phyloP scores from a whole-genome alignment of 1,140 invertebrate genomes.

The Drosophila chauvacae region DNA sequence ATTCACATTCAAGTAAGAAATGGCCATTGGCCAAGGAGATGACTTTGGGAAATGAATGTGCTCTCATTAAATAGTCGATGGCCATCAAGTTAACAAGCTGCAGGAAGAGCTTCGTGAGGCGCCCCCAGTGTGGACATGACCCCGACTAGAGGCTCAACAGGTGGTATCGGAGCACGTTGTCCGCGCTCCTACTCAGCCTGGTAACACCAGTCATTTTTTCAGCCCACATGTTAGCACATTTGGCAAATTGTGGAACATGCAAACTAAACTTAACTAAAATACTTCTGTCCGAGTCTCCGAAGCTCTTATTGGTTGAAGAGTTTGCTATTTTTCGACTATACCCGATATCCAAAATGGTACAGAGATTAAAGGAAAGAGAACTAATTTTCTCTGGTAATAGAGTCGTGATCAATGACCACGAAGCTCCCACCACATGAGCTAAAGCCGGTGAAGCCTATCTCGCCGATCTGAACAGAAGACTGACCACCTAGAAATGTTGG shows the following conservation, averaged over 20 bases:
- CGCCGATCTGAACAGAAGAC: neutral
- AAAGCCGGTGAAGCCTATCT: neutral
- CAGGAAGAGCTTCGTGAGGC: conserved; percentile 18
- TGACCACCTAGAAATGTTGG: conserved; percentile 78
- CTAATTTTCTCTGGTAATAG: conserved; percentile 41
- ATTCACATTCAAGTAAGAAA: neutral
- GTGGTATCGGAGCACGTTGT: conserved; percentile 44
- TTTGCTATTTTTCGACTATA: neutral
- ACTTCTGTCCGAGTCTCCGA: neutral
- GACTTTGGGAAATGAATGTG: conserved; percentile 46
- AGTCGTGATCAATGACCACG: conserved; percentile 79
- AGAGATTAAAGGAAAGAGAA: neutral
- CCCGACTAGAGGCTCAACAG: conserved; percentile 60
- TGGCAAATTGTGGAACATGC: conserved; percentile 51
- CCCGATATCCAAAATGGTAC: conserved; percentile 46
- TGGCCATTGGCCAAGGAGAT: neutral
- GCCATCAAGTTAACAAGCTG: conserved; percentile 44
- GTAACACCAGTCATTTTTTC: neutral
- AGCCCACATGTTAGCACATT: conserved; percentile 61
- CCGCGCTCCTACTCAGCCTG: conserved; percentile 30
- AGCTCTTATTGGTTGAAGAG: no score
- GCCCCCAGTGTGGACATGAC: conserved; percentile 66
- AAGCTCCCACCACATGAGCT: conserved; percentile 43
- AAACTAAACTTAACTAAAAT: conserved; percentile 34
- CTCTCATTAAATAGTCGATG: conserved; percentile 41